These are phyloP conservation scores for Helicoverpa zea DNA, from an alignment of 1,140 invertebrate genomes.

Conservation along the genomic window DNA sequence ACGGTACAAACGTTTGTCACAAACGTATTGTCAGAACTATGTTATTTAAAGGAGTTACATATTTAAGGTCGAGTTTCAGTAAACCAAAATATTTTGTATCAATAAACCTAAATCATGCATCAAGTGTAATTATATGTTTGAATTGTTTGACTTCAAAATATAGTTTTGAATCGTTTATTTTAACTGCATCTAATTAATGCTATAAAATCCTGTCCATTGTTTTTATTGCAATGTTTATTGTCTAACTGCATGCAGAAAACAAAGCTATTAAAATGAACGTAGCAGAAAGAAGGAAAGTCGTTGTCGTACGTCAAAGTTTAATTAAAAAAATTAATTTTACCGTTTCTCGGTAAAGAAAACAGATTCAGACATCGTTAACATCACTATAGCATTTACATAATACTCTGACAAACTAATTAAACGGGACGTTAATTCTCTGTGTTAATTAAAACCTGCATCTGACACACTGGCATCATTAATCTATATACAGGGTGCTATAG, in stretches of 20 bases:
- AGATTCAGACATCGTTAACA: neutral
- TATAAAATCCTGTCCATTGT: constrained; percentile 7
- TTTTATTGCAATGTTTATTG: neutral
- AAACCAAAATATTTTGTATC: no score
- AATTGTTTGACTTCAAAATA: neutral
- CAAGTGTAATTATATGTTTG: no score
- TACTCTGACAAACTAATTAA: constrained; percentile 24
- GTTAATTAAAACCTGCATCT: constrained; percentile 43
- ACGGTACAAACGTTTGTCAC: no score
- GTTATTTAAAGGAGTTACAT: no score
- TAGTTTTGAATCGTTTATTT: neutral
- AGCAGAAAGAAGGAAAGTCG: neutral
- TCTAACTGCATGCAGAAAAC: constrained; percentile 8
- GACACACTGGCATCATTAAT: constrained; percentile 12
- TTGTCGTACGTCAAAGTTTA: neutral
- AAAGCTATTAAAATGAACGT: constrained; percentile 8
- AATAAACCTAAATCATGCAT: no score
- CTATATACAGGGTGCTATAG: neutral
- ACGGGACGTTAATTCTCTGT: neutral
- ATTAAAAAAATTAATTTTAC: constrained; percentile 32
- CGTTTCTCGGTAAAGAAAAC: constrained; percentile 14
- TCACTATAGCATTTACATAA: constrained; percentile 31
- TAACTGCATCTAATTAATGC: neutral
- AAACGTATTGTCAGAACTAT: no score
- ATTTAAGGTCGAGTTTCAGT: no score